A percentile compares a stretch with the other conserved stretches of the same genome.
These are phyloP conservation scores for Scelioninae gen. 2 DNA, from an alignment of 2,888 invertebrate genomes.

Conservation along the genomic window DNA sequence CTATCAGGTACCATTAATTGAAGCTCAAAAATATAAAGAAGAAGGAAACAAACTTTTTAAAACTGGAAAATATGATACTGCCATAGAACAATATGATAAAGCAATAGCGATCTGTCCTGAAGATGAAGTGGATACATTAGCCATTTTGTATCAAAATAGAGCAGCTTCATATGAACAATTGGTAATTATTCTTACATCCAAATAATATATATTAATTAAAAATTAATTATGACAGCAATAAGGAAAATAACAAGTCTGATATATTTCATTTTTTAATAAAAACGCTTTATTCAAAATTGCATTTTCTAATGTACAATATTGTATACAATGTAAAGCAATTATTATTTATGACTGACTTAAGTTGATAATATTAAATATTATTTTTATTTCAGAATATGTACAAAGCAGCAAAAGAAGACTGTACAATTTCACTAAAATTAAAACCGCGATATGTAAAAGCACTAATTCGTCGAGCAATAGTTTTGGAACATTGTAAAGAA, in stretches of 20 bases:
- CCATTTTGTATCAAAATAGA: conserved; percentile 96
- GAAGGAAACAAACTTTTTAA: conserved; percentile 93
- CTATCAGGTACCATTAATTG: conserved; percentile 80
- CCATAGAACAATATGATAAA: conserved; percentile 91
- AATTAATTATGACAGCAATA: no score
- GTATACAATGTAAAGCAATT: no score
- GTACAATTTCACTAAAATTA: conserved; percentile 87
- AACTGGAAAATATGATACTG: conserved; percentile 92
- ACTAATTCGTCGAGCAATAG: conserved; percentile 87
- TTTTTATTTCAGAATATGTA: conserved; percentile 83
- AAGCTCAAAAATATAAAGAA: conserved; percentile 87
- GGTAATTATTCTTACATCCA: no score
- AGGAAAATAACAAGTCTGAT: no score
- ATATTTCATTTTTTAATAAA: no score
- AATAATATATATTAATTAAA: no score
- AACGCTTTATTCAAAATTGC: no score
- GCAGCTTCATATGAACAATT: conserved; percentile 96
- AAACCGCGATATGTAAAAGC: conserved; percentile 94
- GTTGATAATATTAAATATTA: no score
- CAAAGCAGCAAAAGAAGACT: conserved; percentile 90
- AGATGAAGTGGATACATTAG: conserved; percentile 84
- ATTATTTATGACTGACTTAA: no score
- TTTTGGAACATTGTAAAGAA: conserved; percentile 87
- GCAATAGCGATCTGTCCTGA: conserved; percentile 93
- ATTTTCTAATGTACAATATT: no score